phyloP scores from a whole-genome alignment of 2,888 invertebrate species.

The Thymelicus sylvestris region DNA sequence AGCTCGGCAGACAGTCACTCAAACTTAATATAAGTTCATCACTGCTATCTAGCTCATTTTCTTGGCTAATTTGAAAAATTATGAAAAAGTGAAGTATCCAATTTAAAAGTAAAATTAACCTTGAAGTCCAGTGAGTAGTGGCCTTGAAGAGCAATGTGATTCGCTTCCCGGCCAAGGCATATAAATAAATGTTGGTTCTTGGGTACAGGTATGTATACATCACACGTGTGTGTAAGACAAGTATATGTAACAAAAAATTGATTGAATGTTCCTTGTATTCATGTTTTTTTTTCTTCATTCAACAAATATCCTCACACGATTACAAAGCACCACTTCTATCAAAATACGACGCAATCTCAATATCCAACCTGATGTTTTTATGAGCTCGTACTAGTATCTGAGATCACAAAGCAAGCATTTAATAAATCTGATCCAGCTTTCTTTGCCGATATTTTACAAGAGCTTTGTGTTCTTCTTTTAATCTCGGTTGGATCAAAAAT shows the following conservation, averaged over 20 bases:
- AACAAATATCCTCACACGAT: no score
- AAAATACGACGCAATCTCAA: background rate
- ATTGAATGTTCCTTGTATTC: no score
- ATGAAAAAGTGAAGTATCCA: background rate
- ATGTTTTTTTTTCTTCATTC: no score
- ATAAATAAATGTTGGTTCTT: no score
- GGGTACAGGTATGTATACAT: no score
- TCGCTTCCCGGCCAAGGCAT: no score
- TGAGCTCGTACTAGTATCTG: background rate
- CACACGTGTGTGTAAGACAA: no score
- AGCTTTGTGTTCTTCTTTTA: background rate
- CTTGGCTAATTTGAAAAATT: background rate
- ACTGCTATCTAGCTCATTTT: conserved; percentile 1
- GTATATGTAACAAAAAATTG: no score
- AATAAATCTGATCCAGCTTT: background rate
- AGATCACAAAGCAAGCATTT: background rate
- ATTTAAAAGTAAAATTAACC: background rate
- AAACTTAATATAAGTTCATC: conserved; percentile 23
- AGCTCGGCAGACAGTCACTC: conserved; percentile 17
- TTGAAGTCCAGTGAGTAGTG: no score
- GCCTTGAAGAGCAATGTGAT: no score
- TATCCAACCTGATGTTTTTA: background rate
- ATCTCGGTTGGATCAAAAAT: conserved; percentile 6
- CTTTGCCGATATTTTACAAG: background rate
- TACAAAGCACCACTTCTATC: no score